Evolutionary conservation across 1,140 invertebrate species (phyloP), one percentile per base, ranked within the genome.

Genomic region (Aphelenchoides fujianensis): DNA sequence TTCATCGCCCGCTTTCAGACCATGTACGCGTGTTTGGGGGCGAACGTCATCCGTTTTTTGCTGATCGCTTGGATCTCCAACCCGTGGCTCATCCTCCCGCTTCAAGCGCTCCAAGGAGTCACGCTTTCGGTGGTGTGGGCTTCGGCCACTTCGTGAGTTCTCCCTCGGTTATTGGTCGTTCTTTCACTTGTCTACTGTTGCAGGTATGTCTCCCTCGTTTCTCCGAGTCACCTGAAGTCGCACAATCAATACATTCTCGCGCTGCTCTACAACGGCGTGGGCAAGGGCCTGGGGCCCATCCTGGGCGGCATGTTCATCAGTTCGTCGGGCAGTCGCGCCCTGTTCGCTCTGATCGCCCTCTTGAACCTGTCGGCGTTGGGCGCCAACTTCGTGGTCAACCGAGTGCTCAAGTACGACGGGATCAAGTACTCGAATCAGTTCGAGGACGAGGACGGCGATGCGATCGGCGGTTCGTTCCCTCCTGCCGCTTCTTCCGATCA

Each of bases 201-300:
- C n/a, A n/a, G n/a, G n/a, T 77, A 77, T 41, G 76, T 77, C 64
- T 79, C 76, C 2, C 41, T 77, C 36, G 76, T 77, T 12, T 79
- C 76, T 0, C 76, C 76, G 7, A 52, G 64, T 27, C 76, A 77
- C 61, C 52, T 77, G 28, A 77, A 77, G 68, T 48, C 59, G 30
- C 78, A 53, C 12, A 70, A 69, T 36, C 76, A 77, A 57, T 66
- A 77, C 48, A 79, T 77, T 63, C 41, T 77, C 23, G 35, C 72
- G 23, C 35, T 77, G 27, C 72, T 77, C 30, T 77, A 70, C 52
- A 55, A 79, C 61, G 76, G 76, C 28, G 35, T 77, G 28, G 76
- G 77, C 2, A 75, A 63, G n/a, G 76, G 77, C 28, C 23, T 77
- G 30, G 76, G 76, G 9, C 78, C 77, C n/a, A 79, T 77, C 32